A percentile compares a stretch with the other conserved stretches of the same genome.
These are phyloP conservation scores for Heteractis magnifica DNA, from an alignment of 92 coral and sea anemone species.

Conservation along the genomic window DNA sequence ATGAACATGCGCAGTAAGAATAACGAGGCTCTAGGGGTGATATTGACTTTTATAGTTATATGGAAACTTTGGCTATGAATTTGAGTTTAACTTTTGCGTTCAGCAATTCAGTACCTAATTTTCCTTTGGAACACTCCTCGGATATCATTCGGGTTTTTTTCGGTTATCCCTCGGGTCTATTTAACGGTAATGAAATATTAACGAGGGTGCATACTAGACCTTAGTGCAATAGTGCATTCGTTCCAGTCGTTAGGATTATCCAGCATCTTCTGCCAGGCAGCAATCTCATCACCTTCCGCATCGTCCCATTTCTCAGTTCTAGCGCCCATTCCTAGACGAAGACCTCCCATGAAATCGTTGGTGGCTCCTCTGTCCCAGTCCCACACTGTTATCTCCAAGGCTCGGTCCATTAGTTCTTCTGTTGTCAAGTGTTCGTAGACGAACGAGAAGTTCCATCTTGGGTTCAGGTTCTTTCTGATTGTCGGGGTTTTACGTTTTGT, in stretches of 20 bases:
- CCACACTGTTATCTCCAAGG: constrained; percentile 98
- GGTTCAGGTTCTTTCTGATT: constrained; percentile 84
- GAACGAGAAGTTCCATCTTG: constrained; percentile 79
- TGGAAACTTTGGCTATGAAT: not conserved
- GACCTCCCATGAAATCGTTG: constrained; percentile 95
- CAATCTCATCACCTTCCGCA: constrained; percentile 77
- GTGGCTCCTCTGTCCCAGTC: constrained; percentile 96
- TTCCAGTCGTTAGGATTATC: constrained; percentile 85
- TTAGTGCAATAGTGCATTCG: constrained; percentile 64
- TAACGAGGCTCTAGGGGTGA: not conserved
- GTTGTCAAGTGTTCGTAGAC: constrained; percentile 72
- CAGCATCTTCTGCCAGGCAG: constrained; percentile 91
- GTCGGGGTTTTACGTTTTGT: constrained; percentile 90
- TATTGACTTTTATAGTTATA: not conserved
- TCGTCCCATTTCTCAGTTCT: constrained; percentile 89
- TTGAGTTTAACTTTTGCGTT: not conserved
- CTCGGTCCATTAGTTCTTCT: constrained; percentile 89
- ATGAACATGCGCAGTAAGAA: not conserved
- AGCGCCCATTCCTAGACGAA: constrained; percentile 86
- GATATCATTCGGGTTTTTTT: not conserved
- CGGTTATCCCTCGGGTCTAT: not conserved
- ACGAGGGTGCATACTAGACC: constrained; percentile 91
- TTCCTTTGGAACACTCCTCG: not conserved
- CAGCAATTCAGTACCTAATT: not conserved
- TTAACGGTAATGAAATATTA: not conserved